A percentile compares a stretch with the other conserved stretches of the same genome.
phyloP scores from a whole-genome alignment of 2,888 invertebrate genomes.

The Ichneumoninae sp. region DNA sequence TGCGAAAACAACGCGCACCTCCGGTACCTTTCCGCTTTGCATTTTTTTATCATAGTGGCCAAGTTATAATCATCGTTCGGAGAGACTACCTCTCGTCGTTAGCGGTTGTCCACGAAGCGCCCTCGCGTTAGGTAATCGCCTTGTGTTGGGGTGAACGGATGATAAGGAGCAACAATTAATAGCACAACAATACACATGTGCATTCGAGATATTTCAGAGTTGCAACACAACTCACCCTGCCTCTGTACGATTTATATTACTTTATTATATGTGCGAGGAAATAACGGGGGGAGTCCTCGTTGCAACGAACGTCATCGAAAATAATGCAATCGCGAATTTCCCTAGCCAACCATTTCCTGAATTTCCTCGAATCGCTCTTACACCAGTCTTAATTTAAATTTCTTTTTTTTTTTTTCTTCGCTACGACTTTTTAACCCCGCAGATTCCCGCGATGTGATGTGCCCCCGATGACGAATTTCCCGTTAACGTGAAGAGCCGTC shows the following conservation, averaged over 20 bases:
- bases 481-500: neutral
- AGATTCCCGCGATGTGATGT: constrained; percentile 44
- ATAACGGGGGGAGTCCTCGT: neutral
- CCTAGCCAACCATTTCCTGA: neutral
- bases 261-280: neutral
- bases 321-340: neutral
- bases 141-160: neutral
- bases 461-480: constrained; percentile 39
- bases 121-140: neutral
- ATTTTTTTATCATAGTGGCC: neutral
- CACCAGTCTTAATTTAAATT: neutral
- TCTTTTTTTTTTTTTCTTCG: neutral
- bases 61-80: neutral
- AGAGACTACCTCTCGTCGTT: neutral
- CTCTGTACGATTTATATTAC: neutral
- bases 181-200: neutral
- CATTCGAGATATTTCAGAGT: neutral
- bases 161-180: constrained; percentile 2
- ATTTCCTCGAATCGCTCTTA: neutral
- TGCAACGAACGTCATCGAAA: neutral
- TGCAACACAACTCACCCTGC: neutral
- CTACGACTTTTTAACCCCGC: constrained; percentile 32
- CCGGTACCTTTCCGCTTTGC: neutral
- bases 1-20: neutral
- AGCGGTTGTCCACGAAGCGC: neutral